These are phyloP conservation scores for Phymanthus crucifer DNA, from an alignment of 92 coral and sea anemone species.

Conservation along the genomic window DNA sequence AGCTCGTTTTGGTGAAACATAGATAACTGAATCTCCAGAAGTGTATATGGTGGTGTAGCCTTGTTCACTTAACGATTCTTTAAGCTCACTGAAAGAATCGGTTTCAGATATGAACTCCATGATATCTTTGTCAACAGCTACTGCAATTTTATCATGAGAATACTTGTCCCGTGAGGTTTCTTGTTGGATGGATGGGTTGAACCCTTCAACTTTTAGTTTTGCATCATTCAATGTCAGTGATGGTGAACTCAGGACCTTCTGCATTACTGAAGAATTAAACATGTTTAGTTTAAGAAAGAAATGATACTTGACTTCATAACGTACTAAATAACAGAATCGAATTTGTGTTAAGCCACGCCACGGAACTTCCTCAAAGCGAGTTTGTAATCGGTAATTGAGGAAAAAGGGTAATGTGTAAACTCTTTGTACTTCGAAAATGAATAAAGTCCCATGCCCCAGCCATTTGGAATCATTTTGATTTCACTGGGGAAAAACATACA, in stretches of 20 bases:
- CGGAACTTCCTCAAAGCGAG: too few species aligned
- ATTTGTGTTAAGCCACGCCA: too few species aligned
- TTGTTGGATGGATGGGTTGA: constrained; percentile 49
- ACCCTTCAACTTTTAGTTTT: constrained; percentile 34
- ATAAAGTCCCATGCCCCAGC: too few species aligned
- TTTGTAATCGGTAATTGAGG: too few species aligned
- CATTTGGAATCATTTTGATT: too few species aligned
- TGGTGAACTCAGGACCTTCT: constrained; percentile 30
- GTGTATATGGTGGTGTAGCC: constrained; percentile 4
- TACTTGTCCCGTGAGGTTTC: constrained; percentile 6
- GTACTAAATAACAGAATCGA: too few species aligned
- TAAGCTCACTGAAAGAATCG: constrained; percentile 26
- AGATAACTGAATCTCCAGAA: constrained; percentile 3
- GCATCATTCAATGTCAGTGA: constrained; percentile 37
- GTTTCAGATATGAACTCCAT: constrained; percentile 61
- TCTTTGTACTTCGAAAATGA: too few species aligned
- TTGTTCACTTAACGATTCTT: constrained; percentile 25
- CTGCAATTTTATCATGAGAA: constrained; percentile 1
- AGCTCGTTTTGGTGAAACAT: background rate
- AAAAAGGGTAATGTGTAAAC: too few species aligned
- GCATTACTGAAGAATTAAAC: constrained; percentile 15
- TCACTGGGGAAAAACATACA: too few species aligned
- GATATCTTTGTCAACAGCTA: constrained; percentile 64
- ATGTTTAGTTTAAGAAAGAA: background rate
- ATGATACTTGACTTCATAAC: too few species aligned